Percentiles rank a stretch among this genome's conserved stretches.
Evolutionary conservation across 30 jellyfish, hydroid and myxozoan genomes (phyloP).

Genomic region (Chironex yamaguchii): DNA sequence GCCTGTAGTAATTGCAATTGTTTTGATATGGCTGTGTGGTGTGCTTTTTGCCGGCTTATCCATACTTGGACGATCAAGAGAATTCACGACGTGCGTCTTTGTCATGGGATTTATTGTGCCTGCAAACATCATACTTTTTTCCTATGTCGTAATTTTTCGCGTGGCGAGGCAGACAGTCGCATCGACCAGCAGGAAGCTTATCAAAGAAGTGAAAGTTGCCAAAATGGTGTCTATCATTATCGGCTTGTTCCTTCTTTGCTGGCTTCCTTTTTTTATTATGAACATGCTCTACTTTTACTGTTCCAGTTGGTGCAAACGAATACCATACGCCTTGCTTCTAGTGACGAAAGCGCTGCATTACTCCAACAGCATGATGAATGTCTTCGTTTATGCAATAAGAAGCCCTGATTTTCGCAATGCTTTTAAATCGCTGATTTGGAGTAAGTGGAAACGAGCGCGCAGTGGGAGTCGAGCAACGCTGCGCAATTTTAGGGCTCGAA

Average conservation of each 20-base stretch:
- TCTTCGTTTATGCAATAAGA: slow-evolving; percentile 89
- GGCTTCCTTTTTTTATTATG: slow-evolving; percentile 88
- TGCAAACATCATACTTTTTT: slow-evolving; percentile 38
- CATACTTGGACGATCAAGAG: background rate
- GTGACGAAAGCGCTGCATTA: slow-evolving; percentile 69
- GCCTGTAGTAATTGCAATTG: slow-evolving; percentile 74
- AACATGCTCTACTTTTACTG: slow-evolving; percentile 71
- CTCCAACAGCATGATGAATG: slow-evolving; percentile 90
- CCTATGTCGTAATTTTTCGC: slow-evolving; percentile 74
- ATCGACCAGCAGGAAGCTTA: slow-evolving; percentile 50
- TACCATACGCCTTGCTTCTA: slow-evolving; percentile 9
- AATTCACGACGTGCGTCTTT: background rate
- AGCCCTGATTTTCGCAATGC: slow-evolving; percentile 86
- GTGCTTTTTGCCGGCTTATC: slow-evolving; percentile 13
- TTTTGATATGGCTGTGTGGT: slow-evolving; percentile 78
- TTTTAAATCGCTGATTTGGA: slow-evolving; percentile 75
- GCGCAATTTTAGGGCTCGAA: slow-evolving; percentile 35
- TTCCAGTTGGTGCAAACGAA: slow-evolving; percentile 29
- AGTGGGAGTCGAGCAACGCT: slow-evolving; percentile 62
- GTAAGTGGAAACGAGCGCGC: slow-evolving; percentile 56
- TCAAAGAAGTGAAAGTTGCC: slow-evolving; percentile 84
- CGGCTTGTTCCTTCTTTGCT: slow-evolving; percentile 78
- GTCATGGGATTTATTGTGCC: slow-evolving; percentile 73
- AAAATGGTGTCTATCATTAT: slow-evolving; percentile 81
- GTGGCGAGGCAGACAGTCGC: slow-evolving; percentile 72